Evolutionary conservation across 1,140 invertebrate species (phyloP).

Genomic region (Drosophila grimshawi): DNA sequence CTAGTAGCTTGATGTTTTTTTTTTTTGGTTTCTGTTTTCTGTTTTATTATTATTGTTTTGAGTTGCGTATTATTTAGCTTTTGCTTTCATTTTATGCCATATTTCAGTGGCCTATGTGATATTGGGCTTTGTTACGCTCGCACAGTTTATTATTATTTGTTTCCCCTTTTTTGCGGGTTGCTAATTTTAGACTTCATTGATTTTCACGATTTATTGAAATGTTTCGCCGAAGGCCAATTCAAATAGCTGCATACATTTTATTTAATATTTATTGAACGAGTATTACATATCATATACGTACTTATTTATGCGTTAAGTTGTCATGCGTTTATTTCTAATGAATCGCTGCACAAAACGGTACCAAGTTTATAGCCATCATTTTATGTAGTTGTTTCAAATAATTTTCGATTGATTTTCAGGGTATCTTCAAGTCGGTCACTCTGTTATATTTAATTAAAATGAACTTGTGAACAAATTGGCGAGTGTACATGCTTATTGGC

Average conservation of each 20-base stretch:
- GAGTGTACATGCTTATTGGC: too few relatives aligned
- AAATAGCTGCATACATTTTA: slow-evolving; percentile 8
- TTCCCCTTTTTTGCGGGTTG: slow-evolving; percentile 45
- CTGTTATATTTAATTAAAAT: too few relatives aligned
- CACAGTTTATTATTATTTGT: slow-evolving; percentile 80
- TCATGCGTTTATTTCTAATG: too few relatives aligned
- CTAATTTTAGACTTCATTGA: slow-evolving; percentile 82
- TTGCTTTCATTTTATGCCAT: slow-evolving; percentile 62
- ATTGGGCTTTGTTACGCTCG: slow-evolving; percentile 61
- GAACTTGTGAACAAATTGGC: too few relatives aligned
- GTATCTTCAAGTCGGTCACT: too few relatives aligned
- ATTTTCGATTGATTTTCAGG: too few relatives aligned
- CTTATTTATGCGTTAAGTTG: neutral
- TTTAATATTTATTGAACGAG: neutral
- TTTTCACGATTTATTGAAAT: slow-evolving; percentile 72
- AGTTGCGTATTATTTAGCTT: slow-evolving; percentile 71
- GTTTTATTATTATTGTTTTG: slow-evolving; percentile 79
- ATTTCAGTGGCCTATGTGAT: slow-evolving; percentile 72
- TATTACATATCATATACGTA: neutral
- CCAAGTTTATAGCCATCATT: too few relatives aligned
- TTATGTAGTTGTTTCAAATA: too few relatives aligned
- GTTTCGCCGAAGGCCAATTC: slow-evolving; percentile 8
- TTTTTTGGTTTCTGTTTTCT: slow-evolving; percentile 1
- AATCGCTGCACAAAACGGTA: too few relatives aligned
- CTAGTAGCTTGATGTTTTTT: slow-evolving; percentile 5